Evolutionary conservation across 2,113 vertebrate genomes (phyloP), one percentile per base, ranked within the genome.

Genomic region (Gopherus evgoodei): DNA sequence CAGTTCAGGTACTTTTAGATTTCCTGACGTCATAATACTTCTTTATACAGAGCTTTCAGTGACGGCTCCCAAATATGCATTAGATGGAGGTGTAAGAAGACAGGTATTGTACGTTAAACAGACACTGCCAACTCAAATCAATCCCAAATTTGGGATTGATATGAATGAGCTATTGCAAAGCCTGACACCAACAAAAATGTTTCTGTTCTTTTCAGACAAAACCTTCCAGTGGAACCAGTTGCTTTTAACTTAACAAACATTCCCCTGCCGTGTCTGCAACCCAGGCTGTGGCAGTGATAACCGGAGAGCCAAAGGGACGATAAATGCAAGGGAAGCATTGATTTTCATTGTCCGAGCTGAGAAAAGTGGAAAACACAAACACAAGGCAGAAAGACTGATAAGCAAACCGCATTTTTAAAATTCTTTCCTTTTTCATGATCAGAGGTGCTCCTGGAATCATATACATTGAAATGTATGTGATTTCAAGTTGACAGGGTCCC

Each of bases 1-100:
- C 96, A 97, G 95, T 93, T 97, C 95, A 97, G 96, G 96, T 97
- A 95, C 93, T 95, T 97, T 97, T 94, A 96, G 95, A 87, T 85
- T 97, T 97, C 95, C 96, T 97, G 96, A 97, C 96, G 92, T 96
- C 96, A 93, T 97, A 97, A 96, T 96, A 96, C 91, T 97, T 94
- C 92, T 96, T 96, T 96, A 95, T 95, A 94, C 96, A 93, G 91
- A 96, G 96, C 94, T 97, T 96, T 96, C 91, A 95, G 96, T 94
- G 87, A 97, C 90, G 95, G 96, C 94, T 97, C 94, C 96, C 95
- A 97, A 95, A 96, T 96, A 97, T 93, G 90, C 96, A 97, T 97
- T 96, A 96, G 93, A 94, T 22, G 0, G 94, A 95, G 92, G 94
- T 96, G 93, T 94, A 97, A 96, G 96, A 97, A 97, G 95, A 97